Evolutionary conservation across 1,140 invertebrate genomes (phyloP), one percentile per base, ranked within the genome.

Genomic region (Spodoptera litura): DNA sequence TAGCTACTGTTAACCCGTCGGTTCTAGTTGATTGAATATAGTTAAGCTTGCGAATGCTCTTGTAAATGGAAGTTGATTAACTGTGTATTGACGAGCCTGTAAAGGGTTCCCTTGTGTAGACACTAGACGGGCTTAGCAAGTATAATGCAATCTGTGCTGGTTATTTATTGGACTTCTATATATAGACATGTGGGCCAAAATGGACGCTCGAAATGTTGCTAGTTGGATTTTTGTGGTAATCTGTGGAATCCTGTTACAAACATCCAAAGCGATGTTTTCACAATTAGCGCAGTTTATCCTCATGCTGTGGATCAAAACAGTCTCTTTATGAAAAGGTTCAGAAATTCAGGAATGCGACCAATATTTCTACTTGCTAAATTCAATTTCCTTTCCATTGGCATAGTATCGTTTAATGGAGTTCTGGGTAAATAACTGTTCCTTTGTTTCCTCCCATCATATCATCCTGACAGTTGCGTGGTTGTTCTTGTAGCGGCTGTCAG

Each of bases 11-110:
- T 74, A 75, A 25, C 49, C 64, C 49, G 64, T 68, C 64, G 20
- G 44, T 31, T 31, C 64, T 12, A 68, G 44, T 62, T 75, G 64
- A 75, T 75, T 75, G 73, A 75, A 75, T 75, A 64, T 75, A 10
- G 58, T 75, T 75, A 52, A 62, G 59, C 56, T 35, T 52, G 49
- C 20, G 38, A 68, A 25, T 59, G 44, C 52, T 51, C 31, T 53
- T 58, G 25, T 58, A 44, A 58, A 35, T 56, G 31, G 55, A 25
- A 59, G 11, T 49, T 73, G 38, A 58, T 59, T 68, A 59, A 59
- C 38, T 25, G 71, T 61, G 12, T 27, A 59, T 25, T 73, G 55
- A 73, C 71, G 12, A n/a, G 12, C 64, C 52, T 10, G 15, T 5
- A 8, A 52, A 68, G 44, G 64, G 44, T 13, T 68, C 10, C 44